Base-by-base conservation (phyloP, 2,888 invertebrate genomes). In the Mesorhabditis spiculigera region DNA sequence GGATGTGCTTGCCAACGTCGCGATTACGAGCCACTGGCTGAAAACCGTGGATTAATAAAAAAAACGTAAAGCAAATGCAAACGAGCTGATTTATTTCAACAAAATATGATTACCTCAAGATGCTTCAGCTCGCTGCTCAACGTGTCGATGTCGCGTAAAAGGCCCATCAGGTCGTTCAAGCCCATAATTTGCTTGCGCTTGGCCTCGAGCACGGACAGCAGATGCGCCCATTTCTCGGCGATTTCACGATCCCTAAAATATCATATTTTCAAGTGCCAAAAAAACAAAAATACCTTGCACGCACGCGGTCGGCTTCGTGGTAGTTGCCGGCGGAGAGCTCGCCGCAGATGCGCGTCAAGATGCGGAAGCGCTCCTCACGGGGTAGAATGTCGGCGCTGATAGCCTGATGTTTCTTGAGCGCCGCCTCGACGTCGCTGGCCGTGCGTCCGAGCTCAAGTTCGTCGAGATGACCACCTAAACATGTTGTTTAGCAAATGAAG, bases 331-430 rank as follows among this genome's bases (percentile, higher is more conserved):
- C 90, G 43, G 93, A 92, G 68, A 98, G 89, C 86, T 97, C 95
- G 67, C 92, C 91, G 3, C 94, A 93, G 93, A 98, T 94, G 68
- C 92, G 92, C 0, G 93, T 93, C 65, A 98, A 89, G 87, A 95
- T 93, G 81, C 93, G 92, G 86, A 97, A 95, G 8, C 97, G 91
- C 86, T 96, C 95, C 84, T 94, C 93, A 82, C 91, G 90, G 13
- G 96, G 94, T 68, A 95, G 89, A 70, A 97, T 96, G 86, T 97
- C 97, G 0, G 96, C 95, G 73, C 93, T 93, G 75, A 97, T 95
- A 16, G 97, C 96, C 87, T 97, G 96, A 86, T 97, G 96, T 86
- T 97, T 97, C 89, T 97, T 97, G 62, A 97, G 91, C 0, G 95
- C 94, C 2, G 96, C 96, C 86, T 97, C 96, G 0, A 96, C 94